These are phyloP conservation scores for Plectrocnemia conspersa DNA, from an alignment of 1,140 invertebrate genomes.

Conservation along the genomic window DNA sequence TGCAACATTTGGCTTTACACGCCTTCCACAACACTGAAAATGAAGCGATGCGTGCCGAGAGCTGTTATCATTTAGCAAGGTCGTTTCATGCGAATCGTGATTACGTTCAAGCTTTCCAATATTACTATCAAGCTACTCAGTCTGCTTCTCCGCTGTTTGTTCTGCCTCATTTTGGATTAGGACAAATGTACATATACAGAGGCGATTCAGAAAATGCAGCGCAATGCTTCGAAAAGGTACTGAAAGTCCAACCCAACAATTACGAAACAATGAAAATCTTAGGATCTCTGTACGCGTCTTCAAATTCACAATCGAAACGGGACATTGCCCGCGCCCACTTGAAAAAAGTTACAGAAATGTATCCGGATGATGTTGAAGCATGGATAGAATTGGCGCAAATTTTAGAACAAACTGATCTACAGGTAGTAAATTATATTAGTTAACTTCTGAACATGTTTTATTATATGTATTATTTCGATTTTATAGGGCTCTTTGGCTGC, in stretches of 20 bases:
- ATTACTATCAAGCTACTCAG: slow-evolving; percentile 99
- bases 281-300: slow-evolving; percentile 93
- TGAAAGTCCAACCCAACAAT: slow-evolving; percentile 95
- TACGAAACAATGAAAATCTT: slow-evolving; percentile 99
- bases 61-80: slow-evolving; percentile 95
- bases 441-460: no score
- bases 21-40: slow-evolving; percentile 99
- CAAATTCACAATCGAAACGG: slow-evolving; percentile 81
- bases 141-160: slow-evolving; percentile 94
- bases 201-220: slow-evolving; percentile 97
- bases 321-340: slow-evolving; percentile 89
- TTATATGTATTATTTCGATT: slow-evolving; percentile 5
- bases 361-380: slow-evolving; percentile 97
- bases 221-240: slow-evolving; percentile 97
- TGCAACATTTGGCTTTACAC: slow-evolving; percentile 92
- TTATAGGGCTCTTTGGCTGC: slow-evolving; percentile 71
- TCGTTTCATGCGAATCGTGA: slow-evolving; percentile 95
- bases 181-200: slow-evolving; percentile 98
- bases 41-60: slow-evolving; percentile 97
- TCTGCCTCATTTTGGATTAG: slow-evolving; percentile 94
- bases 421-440: slow-evolving; percentile 51
- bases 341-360: slow-evolving; percentile 93
- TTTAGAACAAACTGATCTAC: slow-evolving; percentile 90
- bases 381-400: slow-evolving; percentile 99
- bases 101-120: slow-evolving; percentile 98